Base-by-base conservation (phyloP, 2,797 vertebrate species). In the Mormyrops attenuatus region DNA sequence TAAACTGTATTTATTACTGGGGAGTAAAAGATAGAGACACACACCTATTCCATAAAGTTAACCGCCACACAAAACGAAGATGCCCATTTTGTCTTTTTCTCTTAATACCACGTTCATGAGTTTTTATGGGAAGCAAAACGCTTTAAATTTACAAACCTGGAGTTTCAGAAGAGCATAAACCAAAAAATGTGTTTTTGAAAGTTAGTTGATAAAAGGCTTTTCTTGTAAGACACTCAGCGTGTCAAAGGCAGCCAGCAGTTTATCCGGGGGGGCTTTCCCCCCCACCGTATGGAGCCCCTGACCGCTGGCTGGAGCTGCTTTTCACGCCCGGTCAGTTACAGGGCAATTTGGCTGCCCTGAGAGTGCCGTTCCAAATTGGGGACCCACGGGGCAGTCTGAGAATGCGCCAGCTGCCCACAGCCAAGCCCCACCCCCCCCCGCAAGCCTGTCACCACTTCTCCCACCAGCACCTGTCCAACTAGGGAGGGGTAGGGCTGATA, bases 401-500 rank as follows among this genome's bases (percentile, higher is more conserved):
- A 86, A 87, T 87, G 85, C 17, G 52, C 85, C 85, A 55, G 52
- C 49, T 87, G 85, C 49, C 85, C 84, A 26, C 22, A 53, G n/a
- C 49, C 85, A 63, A 11, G n/a, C 2, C 5, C 85, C 20, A 11
- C 22, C 77, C 77, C 3, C 41, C 26, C 5, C 7, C 6, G 2
- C n/a, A 3, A 11, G 80, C 80, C 41, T 87, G 85, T 57, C 85
- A 87, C 47, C 85, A 87, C 85, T 87, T 87, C 13, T 87, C 85
- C 50, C 52, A 87, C 22, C 85, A 87, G 85, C 85, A 87, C 85
- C 85, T 87, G 85, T 87, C 85, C 52, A n/a, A 47, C n/a, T 47
- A 20, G 80, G 80, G 47, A 44, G 80, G 41, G 80, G n/a, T 50
- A 85, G 11, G 63, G 26, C 11, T 69, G 63, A 50, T 55, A 57